phyloP scores from a whole-genome alignment of 2,113 vertebrate genomes.

The Sorex fumeus region DNA sequence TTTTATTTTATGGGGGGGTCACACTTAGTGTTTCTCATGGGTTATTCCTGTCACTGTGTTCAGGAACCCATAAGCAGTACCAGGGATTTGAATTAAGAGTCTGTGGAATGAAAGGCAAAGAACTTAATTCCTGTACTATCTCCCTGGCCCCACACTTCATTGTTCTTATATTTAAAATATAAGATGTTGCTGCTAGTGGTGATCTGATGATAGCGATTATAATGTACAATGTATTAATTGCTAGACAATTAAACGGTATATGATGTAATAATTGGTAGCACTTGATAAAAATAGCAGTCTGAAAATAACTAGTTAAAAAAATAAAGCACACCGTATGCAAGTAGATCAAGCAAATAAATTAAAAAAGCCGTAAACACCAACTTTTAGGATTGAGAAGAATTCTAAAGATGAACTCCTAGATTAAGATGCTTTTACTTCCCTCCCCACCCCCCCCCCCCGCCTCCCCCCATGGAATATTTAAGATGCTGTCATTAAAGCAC shows the following conservation, averaged over 20 bases:
- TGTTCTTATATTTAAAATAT: not conserved
- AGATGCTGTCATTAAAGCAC: not conserved
- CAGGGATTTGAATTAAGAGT: not conserved
- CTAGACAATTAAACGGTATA: not conserved
- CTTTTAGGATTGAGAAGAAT: not conserved
- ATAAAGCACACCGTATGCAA: conserved; percentile 11
- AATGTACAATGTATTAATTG: not conserved
- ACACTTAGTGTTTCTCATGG: too few relatives aligned
- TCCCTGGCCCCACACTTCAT: not conserved
- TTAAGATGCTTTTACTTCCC: not conserved
- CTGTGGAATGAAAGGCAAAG: not conserved
- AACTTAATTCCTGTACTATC: too few relatives aligned
- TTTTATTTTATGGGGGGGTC: too few relatives aligned
- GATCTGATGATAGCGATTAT: not conserved
- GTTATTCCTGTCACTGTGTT: too few relatives aligned
- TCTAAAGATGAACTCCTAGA: not conserved
- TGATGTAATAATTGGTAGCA: not conserved
- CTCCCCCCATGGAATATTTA: not conserved
- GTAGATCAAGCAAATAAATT: not conserved
- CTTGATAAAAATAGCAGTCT: conserved; percentile 21
- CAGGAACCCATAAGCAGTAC: too few relatives aligned
- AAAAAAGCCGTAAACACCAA: not conserved
- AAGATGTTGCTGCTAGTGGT: not conserved
- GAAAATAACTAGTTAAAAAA: conserved; percentile 25
- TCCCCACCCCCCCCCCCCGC: too few relatives aligned